Conservation (phyloP, 2,797 vertebrate genomes). For the Microhierax caerulescens region DNA sequence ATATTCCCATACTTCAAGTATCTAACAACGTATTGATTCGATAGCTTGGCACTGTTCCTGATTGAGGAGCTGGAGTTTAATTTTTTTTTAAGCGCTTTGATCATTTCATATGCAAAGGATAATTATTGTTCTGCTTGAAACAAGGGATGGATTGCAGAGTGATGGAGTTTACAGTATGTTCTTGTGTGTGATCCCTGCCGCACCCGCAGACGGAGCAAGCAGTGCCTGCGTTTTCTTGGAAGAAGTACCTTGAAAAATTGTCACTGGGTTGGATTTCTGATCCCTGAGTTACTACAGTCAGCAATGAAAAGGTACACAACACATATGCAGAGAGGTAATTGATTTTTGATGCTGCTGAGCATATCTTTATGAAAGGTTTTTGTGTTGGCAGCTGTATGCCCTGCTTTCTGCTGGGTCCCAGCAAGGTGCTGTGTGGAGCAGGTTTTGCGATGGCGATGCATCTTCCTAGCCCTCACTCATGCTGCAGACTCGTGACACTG, state of each 20-base stretch:
- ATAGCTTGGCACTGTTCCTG: conserved; percentile 18
- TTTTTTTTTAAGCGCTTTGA: not conserved
- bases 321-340: not conserved
- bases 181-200: not conserved
- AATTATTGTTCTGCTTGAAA: conserved; percentile 23
- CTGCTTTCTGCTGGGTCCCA: not conserved
- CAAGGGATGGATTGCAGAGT: not conserved
- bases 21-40: conserved; percentile 57
- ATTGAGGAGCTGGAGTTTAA: conserved; percentile 18
- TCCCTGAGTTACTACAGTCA: not conserved
- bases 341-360: not conserved
- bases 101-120: not conserved
- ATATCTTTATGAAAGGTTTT: not conserved
- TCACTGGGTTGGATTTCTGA: not conserved
- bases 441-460: not conserved
- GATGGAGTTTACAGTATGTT: not conserved
- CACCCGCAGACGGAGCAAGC: not conserved
- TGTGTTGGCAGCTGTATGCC: not conserved
- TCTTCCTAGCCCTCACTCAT: not conserved
- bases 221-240: not conserved
- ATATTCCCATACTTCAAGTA: conserved; percentile 37
- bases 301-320: not conserved
- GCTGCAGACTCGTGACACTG: not conserved
- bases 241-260: not conserved
- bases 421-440: not conserved